Evolutionary conservation across 2,797 vertebrate genomes (phyloP).

Genomic region (Coluber constrictor): DNA sequence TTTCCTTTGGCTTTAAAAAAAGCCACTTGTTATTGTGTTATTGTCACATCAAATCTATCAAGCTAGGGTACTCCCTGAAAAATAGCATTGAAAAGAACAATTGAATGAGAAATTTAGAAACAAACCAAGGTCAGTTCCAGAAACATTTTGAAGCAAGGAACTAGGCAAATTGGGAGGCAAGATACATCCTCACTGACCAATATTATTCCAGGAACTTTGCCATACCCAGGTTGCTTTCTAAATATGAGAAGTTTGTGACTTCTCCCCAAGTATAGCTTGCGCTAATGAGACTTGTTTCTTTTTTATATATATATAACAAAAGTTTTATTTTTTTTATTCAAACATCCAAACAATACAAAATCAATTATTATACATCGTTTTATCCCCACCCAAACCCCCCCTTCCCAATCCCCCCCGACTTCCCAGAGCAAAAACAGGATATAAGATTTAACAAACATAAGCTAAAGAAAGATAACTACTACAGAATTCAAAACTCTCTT

Average conservation of each 20-base stretch:
- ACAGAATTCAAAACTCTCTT: too few relatives aligned
- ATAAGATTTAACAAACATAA: too few relatives aligned
- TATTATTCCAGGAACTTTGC: background rate
- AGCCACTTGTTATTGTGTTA: background rate
- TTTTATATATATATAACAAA: too few relatives aligned
- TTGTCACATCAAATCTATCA: background rate
- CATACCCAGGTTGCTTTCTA: background rate
- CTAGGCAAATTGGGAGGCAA: background rate
- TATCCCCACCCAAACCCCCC: too few relatives aligned
- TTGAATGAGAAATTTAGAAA: background rate
- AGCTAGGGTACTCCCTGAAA: background rate
- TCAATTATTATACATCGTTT: too few relatives aligned
- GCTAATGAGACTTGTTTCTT: background rate
- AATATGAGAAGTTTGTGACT: background rate
- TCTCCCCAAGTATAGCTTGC: background rate
- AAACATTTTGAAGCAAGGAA: background rate
- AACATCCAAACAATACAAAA: too few relatives aligned
- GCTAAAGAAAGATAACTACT: too few relatives aligned
- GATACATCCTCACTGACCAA: background rate
- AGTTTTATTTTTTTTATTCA: too few relatives aligned
- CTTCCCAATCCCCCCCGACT: too few relatives aligned
- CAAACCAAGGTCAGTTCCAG: background rate
- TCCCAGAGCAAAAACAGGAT: too few relatives aligned
- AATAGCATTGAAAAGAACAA: background rate
- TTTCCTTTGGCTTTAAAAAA: background rate